Conservation (phyloP, 2,113 vertebrate genomes). For the Phalacrocorax brasilianus region DNA sequence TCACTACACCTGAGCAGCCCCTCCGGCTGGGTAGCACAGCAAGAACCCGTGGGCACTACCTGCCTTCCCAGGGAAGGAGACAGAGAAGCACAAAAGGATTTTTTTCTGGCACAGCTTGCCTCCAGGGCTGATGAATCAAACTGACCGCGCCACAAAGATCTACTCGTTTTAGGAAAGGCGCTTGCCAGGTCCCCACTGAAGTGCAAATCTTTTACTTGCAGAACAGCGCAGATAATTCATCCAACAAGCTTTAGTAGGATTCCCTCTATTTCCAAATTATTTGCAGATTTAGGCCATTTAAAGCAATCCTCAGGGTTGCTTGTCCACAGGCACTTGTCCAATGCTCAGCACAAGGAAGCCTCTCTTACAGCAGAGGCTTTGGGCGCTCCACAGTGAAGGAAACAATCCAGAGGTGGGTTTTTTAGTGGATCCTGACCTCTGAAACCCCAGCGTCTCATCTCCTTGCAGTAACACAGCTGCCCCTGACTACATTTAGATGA, state of each 20-base stretch:
- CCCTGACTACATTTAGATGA: background rate
- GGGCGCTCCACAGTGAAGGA: background rate
- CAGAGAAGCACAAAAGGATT: background rate
- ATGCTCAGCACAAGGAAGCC: background rate
- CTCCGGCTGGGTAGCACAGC: too few relatives aligned
- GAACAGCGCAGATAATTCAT: background rate
- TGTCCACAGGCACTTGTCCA: background rate
- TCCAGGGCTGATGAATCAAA: background rate
- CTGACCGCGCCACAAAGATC: accelerated
- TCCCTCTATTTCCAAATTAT: background rate
- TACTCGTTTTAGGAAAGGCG: background rate
- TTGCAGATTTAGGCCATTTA: background rate
- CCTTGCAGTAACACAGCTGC: background rate
- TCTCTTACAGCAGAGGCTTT: background rate
- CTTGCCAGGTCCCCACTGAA: background rate
- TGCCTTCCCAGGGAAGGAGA: background rate
- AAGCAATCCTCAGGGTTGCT: background rate
- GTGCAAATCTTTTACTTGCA: background rate
- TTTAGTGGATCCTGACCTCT: background rate
- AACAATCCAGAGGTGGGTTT: background rate
- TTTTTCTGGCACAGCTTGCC: background rate
- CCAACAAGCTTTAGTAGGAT: background rate
- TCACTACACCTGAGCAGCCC: background rate
- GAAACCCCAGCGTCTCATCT: background rate
- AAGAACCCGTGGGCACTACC: background rate